phyloP scores from a whole-genome alignment of 2,888 invertebrate species.

The Petrophora chlorosata region DNA sequence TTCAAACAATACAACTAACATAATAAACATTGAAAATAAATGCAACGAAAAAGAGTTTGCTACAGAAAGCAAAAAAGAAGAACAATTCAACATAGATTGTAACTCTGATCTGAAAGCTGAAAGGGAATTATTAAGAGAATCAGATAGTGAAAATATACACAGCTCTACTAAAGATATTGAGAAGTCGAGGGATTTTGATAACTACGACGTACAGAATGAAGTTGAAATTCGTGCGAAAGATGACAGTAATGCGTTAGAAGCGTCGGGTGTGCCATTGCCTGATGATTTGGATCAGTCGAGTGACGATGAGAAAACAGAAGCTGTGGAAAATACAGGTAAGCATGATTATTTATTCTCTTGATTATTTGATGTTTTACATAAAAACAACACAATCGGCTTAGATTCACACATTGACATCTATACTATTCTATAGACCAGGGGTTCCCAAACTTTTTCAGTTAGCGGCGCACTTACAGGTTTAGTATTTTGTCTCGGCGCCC shows the following conservation, averaged over 20 bases:
- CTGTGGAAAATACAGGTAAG: slow-evolving; percentile 39
- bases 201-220: slow-evolving; percentile 38
- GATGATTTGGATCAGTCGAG: slow-evolving; percentile 49
- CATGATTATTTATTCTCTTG: too few species aligned
- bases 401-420: too few species aligned
- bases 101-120: not conserved
- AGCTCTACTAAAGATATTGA: not conserved
- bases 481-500: too few species aligned
- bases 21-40: not conserved
- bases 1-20: not conserved
- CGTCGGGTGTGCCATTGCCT: slow-evolving; percentile 42
- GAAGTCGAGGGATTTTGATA: not conserved
- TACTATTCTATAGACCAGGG: too few species aligned
- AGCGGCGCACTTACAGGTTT: too few species aligned
- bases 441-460: too few species aligned
- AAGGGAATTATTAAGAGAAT: not conserved
- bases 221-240: slow-evolving; percentile 28
- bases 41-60: not conserved
- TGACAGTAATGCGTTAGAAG: slow-evolving; percentile 36
- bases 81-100: slow-evolving; percentile 2
- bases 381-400: too few species aligned
- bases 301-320: slow-evolving; percentile 41
- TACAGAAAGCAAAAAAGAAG: not conserved
- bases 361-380: too few species aligned
- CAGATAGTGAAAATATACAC: not conserved